phyloP scores from a whole-genome alignment of 2,888 invertebrate species.

The Patella pellucida region DNA sequence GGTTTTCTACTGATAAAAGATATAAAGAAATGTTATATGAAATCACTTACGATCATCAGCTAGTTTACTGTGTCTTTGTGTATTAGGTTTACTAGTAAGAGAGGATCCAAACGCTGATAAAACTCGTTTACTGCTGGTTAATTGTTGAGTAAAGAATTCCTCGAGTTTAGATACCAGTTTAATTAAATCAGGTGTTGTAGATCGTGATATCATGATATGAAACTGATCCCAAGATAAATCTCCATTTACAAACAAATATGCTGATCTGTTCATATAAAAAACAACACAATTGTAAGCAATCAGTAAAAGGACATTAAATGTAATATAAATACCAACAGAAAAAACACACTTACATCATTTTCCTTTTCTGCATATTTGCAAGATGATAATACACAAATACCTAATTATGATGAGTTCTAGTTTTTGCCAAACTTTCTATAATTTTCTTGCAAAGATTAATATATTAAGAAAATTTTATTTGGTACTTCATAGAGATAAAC shows the following conservation, averaged over 20 bases:
- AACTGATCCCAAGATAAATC: slow-evolving; percentile 94
- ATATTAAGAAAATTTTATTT: too few species aligned
- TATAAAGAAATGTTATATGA: slow-evolving; percentile 1
- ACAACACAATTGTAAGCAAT: too few species aligned
- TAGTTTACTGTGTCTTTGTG: slow-evolving; percentile 31
- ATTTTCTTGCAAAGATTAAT: too few species aligned
- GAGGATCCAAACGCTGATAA: slow-evolving; percentile 81
- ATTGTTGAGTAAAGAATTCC: slow-evolving; percentile 98
- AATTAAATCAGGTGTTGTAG: slow-evolving; percentile 94
- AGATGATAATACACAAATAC: too few species aligned
- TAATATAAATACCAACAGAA: too few species aligned
- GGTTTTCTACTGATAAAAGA: too few species aligned
- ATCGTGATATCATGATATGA: slow-evolving; percentile 96
- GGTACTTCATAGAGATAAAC: too few species aligned
- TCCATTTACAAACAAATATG: slow-evolving; percentile 91
- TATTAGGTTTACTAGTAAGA: slow-evolving; percentile 55
- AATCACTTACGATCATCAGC: slow-evolving; percentile 40
- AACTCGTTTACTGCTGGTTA: slow-evolving; percentile 93
- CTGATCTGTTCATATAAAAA: slow-evolving; percentile 75
- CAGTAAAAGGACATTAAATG: too few species aligned
- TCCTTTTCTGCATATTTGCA: too few species aligned
- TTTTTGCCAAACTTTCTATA: too few species aligned
- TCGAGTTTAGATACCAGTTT: slow-evolving; percentile 97
- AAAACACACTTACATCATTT: too few species aligned
- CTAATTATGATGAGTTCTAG: too few species aligned